Percentiles rank a stretch among this genome's conserved stretches.
phyloP scores from a whole-genome alignment of 2,888 invertebrate genomes.

The Dicyrtoma fusca region DNA sequence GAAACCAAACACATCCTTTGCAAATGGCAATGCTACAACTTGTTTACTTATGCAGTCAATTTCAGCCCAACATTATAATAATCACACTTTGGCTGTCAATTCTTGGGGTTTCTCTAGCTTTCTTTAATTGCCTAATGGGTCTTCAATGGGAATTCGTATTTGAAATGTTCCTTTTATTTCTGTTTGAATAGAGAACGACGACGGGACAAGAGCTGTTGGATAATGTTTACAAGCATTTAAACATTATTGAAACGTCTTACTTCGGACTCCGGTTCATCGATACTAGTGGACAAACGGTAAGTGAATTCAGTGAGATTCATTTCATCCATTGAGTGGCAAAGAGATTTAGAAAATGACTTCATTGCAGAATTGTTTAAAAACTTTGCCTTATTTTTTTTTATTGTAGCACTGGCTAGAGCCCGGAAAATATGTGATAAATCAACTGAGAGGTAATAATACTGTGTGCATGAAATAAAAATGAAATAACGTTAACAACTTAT shows the following conservation, averaged over 20 bases:
- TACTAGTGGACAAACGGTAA: conserved; percentile 90
- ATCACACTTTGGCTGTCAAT: no score
- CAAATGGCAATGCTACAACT: no score
- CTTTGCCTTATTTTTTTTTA: conserved; percentile 46
- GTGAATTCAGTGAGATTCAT: neutral
- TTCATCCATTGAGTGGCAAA: no score
- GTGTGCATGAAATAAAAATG: neutral
- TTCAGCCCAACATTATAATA: no score
- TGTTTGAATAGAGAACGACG: conserved; percentile 77
- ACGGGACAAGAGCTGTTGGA: conserved; percentile 88
- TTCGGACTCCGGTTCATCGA: conserved; percentile 93
- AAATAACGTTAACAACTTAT: no score
- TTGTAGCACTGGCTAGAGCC: conserved; percentile 92
- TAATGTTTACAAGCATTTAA: conserved; percentile 88
- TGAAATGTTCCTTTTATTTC: conserved; percentile 47
- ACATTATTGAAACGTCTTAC: conserved; percentile 93
- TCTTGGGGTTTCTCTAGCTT: no score
- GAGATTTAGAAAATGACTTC: no score
- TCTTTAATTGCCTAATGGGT: neutral
- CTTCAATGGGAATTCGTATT: neutral
- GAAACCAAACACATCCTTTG: no score
- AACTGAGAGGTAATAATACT: conserved; percentile 69
- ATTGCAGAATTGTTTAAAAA: no score
- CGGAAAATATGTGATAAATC: conserved; percentile 82
- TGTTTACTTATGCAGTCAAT: no score